Conservation (phyloP, 2,113 vertebrate genomes). For the Hirundichthys speculiger region DNA sequence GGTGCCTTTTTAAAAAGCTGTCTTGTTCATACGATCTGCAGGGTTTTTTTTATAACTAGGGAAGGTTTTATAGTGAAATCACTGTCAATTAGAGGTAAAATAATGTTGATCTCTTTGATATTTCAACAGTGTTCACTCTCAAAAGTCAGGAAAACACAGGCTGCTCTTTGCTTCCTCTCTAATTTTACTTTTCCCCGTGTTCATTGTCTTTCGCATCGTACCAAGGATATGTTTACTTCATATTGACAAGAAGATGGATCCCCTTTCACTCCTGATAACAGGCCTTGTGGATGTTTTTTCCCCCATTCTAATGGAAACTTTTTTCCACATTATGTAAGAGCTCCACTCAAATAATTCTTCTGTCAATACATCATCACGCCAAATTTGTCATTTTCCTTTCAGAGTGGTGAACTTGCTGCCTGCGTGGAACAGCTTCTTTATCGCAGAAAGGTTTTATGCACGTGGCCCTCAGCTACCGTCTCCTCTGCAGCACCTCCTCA, state of each 20-base stretch:
- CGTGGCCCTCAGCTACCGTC: conserved; percentile 11
- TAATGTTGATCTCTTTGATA: conserved; percentile 19
- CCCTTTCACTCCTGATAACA: conserved; percentile 29
- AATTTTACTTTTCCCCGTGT: background rate
- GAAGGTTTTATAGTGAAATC: conserved; percentile 26
- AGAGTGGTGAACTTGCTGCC: conserved; percentile 16
- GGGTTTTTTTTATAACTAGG: conserved; percentile 12
- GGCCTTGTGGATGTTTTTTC: conserved; percentile 31
- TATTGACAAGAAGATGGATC: conserved; percentile 37
- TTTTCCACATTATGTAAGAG: conserved; percentile 46
- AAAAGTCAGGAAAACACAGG: background rate
- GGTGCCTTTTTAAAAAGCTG: conserved; percentile 27
- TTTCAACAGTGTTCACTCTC: background rate
- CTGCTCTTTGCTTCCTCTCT: background rate
- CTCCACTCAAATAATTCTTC: conserved; percentile 30
- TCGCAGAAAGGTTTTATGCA: conserved; percentile 34
- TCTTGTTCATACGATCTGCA: conserved; percentile 36
- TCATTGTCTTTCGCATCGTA: conserved; percentile 18
- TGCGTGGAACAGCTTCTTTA: conserved; percentile 35
- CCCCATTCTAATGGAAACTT: conserved; percentile 42
- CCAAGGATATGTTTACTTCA: conserved; percentile 40
- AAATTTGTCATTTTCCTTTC: conserved; percentile 55
- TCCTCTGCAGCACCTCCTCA: conserved; percentile 34
- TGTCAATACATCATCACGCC: conserved; percentile 44
- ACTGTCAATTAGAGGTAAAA: conserved; percentile 14